Evolutionary conservation across 2,888 invertebrate genomes (phyloP), one percentile per base, ranked within the genome.

Genomic region (Idaea straminata): DNA sequence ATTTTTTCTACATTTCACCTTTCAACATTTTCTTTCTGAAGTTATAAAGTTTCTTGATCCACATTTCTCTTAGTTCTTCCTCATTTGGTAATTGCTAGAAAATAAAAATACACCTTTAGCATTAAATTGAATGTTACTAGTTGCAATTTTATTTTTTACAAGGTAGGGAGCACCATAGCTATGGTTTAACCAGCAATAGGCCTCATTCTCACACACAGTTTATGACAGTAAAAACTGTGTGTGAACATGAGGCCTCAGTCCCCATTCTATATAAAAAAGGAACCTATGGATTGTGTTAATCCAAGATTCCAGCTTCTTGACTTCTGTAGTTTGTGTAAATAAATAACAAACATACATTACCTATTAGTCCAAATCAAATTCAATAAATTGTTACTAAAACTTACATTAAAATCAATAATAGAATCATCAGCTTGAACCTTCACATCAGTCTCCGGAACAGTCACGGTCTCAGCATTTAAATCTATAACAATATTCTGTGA

Each of bases 401-500:
- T 94, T 88, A 96, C 96, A 86, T 94, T 94, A 77, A 95, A 94
- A 85, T 96, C 94, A 76, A 95, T 95, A 72, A 95, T 94, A 63
- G 94, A 94, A 73, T 95, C 95, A 75, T 91, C 94, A 77, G 93
- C 93, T 5, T 84, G 76, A 4, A 80, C 78, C 65, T 93, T 88
- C 4, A 89, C 85, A 62, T 93, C 93, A 0, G 94, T 81, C 67
- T 94, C 92, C 35, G 96, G 95, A 15, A 96, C 89, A 73, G 94
- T 95, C 62, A 96, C 95, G 34, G 95, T 96, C 75, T 96, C 95
- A 1, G 95, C 93, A 73, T 94, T 94, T 64, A 96, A 93, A 79
- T 96, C 96, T 69, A 96, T 96, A 0, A 96, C 94, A 73, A 96
- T 96, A 80, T 95, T 95, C 73, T 95, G 94, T 4, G 94, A 89